phyloP scores from a whole-genome alignment of 2,888 invertebrate species.

The Abrostola triplasia region DNA sequence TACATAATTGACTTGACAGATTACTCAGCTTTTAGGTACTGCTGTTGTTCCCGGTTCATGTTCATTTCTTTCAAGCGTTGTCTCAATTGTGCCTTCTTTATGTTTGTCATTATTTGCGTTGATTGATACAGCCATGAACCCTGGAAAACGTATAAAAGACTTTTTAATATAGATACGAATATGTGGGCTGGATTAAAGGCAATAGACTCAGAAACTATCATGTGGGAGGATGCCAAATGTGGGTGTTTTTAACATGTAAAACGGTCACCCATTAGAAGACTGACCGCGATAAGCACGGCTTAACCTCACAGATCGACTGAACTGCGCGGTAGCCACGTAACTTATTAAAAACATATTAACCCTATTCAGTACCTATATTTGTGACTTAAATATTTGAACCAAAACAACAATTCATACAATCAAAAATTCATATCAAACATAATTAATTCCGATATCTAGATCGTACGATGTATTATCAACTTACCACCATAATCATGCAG shows the following conservation, averaged over 20 bases:
- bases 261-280: too few species aligned
- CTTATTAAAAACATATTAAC: too few species aligned
- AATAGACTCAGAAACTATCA: not conserved
- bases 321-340: too few species aligned
- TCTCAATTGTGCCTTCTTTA: constrained; percentile 94
- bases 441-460: constrained; percentile 21
- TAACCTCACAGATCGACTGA: too few species aligned
- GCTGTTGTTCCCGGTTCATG: constrained; percentile 74
- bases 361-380: too few species aligned
- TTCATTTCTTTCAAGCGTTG: constrained; percentile 90
- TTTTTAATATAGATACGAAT: not conserved
- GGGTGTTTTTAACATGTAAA: too few species aligned
- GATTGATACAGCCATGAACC: constrained; percentile 97
- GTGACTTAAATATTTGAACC: too few species aligned
- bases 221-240: too few species aligned
- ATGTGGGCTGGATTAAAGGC: not conserved
- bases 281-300: too few species aligned
- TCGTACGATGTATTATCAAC: constrained; percentile 73
- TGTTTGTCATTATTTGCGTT: constrained; percentile 94
- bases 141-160: constrained; percentile 80
- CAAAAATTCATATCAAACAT: constrained; percentile 7
- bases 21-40: constrained; percentile 76
- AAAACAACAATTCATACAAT: not conserved
- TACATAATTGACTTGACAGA: constrained; percentile 60
- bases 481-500: constrained; percentile 98